Evolutionary conservation across 2,113 vertebrate species (phyloP).

Genomic region (Indri indri): DNA sequence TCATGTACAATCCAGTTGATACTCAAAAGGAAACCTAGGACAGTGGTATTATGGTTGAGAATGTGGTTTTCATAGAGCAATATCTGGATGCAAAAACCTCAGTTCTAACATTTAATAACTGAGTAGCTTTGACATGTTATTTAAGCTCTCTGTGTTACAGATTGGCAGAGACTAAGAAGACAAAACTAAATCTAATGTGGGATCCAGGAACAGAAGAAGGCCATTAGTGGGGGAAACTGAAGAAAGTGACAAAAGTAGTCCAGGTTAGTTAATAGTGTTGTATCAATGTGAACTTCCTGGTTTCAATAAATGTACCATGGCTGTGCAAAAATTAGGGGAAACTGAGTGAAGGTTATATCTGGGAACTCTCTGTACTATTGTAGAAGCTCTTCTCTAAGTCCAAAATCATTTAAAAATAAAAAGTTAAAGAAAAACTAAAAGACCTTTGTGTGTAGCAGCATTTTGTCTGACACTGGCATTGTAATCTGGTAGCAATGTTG

Average conservation of each 20-base stretch:
- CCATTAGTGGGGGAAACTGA: background rate
- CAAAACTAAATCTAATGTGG: background rate
- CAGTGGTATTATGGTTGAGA: background rate
- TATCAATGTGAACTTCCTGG: background rate
- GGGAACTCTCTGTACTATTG: background rate
- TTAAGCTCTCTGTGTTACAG: background rate
- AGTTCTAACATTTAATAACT: background rate
- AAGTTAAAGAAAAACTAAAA: background rate
- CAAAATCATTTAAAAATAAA: background rate
- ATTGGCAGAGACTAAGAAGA: background rate
- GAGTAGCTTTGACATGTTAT: background rate
- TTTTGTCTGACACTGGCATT: background rate
- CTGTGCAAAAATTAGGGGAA: background rate
- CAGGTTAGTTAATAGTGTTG: background rate
- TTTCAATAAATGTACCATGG: background rate
- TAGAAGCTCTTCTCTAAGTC: background rate
- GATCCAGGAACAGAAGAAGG: background rate
- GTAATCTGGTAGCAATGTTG: background rate
- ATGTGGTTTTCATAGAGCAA: background rate
- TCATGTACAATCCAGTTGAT: background rate
- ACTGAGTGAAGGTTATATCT: background rate
- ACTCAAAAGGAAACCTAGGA: background rate
- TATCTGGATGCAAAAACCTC: background rate
- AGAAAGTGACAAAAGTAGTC: background rate
- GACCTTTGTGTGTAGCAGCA: background rate